A percentile compares a stretch with the other conserved stretches of the same genome.
phyloP scores from a whole-genome alignment of 2,797 vertebrate genomes.

The Sebastes vulpes region DNA sequence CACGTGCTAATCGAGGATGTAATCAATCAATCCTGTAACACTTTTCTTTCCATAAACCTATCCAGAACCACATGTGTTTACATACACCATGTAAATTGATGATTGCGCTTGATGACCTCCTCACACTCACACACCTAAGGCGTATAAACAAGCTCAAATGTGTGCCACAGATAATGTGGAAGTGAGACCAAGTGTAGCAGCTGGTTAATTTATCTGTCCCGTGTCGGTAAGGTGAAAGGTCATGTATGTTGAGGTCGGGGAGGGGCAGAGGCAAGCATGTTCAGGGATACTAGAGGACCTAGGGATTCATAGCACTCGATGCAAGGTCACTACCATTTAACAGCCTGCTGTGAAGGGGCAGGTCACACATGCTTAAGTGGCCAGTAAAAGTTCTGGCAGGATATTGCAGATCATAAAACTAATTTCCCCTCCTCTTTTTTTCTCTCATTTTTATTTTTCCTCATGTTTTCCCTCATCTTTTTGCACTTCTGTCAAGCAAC shows the following conservation, averaged over 20 bases:
- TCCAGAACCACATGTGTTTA: constrained; percentile 73
- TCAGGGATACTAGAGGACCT: constrained; percentile 31
- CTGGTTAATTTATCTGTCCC: constrained; percentile 74
- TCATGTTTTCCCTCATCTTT: constrained; percentile 16
- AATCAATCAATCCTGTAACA: constrained; percentile 71
- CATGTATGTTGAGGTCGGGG: constrained; percentile 34
- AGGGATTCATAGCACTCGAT: constrained; percentile 35
- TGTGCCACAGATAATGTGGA: constrained; percentile 47
- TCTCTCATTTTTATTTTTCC: constrained; percentile 19
- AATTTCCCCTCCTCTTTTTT: constrained; percentile 53
- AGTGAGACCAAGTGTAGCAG: constrained; percentile 50
- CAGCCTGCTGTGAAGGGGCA: constrained; percentile 70
- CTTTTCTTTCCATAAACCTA: constrained; percentile 67
- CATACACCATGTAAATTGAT: constrained; percentile 70
- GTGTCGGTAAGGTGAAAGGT: constrained; percentile 57
- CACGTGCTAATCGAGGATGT: constrained; percentile 55
- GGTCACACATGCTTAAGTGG: constrained; percentile 74
- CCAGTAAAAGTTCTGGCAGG: constrained; percentile 82
- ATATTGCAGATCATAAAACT: constrained; percentile 84
- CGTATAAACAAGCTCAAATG: constrained; percentile 65
- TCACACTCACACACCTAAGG: constrained; percentile 45
- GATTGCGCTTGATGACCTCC: constrained; percentile 60
- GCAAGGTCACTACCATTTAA: constrained; percentile 74
- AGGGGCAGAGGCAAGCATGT: constrained; percentile 22
- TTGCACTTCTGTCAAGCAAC: constrained; percentile 31